These are phyloP conservation scores for Datnioides undecimradiatus DNA, from an alignment of 2,113 vertebrate genomes.

Conservation along the genomic window DNA sequence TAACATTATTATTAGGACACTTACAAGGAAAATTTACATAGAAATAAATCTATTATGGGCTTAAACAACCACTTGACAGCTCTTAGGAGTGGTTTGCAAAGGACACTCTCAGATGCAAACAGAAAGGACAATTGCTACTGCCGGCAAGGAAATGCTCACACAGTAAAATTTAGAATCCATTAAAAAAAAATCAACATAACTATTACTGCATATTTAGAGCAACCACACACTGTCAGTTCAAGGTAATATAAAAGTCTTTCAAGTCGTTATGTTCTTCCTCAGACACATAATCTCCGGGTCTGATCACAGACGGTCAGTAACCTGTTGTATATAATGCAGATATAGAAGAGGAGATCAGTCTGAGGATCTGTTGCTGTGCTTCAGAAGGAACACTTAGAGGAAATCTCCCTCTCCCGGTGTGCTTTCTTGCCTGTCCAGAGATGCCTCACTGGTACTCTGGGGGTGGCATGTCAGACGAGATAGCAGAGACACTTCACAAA, in stretches of 20 bases:
- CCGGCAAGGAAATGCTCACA: constrained; percentile 16
- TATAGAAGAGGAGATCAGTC: background rate
- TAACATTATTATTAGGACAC: background rate
- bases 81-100: background rate
- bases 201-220: background rate
- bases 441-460: constrained; percentile 43
- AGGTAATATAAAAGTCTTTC: background rate
- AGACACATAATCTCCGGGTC: background rate
- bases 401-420: constrained; percentile 16
- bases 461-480: constrained; percentile 38
- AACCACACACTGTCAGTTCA: background rate
- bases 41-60: constrained; percentile 9
- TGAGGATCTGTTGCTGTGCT: constrained; percentile 4
- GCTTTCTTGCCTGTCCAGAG: constrained; percentile 1
- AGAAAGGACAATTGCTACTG: constrained; percentile 18
- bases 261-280: background rate
- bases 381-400: constrained; percentile 11
- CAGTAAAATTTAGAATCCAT: constrained; percentile 28
- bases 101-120: constrained; percentile 20
- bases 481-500: constrained; percentile 29
- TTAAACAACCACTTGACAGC: constrained; percentile 9
- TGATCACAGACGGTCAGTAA: constrained; percentile 2
- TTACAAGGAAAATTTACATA: constrained; percentile 5
- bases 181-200: constrained; percentile 1
- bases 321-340: constrained; percentile 19